Base-by-base conservation (phyloP, 2,113 vertebrate species). In the Lynx canadensis region DNA sequence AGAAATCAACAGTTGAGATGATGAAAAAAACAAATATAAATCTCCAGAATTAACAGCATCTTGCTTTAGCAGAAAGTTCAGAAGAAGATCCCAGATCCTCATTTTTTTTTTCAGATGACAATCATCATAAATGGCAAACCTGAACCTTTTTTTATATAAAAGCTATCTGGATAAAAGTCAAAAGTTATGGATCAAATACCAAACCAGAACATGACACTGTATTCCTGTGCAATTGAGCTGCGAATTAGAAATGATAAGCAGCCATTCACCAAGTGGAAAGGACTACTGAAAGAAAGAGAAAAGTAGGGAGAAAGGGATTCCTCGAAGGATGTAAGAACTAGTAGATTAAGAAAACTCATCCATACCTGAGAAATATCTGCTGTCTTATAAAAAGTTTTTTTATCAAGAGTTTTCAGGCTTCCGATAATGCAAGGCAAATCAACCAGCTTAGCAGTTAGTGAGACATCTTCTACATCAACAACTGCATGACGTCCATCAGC, bases 331-430 rank as follows among this genome's bases (percentile, higher is more conserved):
- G 50, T 76, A 21, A 87, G n/a, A 76, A 27, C 18, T 38, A 80
- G 25, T 50, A 74, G 66, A 82, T 89, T 79, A 91, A 66, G 66
- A 83, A 95, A 74, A 69, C 63, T 55, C 85, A 6, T 74, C 68
- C 97, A 97, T 99, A 99, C 99, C 99, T 99, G 99, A 95, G 99
- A 99, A 97, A 99, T 98, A 98, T 99, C 99, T 0, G 99, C 99
- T 16, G 99, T 99, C 98, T 99, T 99, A 97, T 99, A 99, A 98
- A 99, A 99, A 0, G 99, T 99, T 98, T 99, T 99, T 98, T 99
- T 99, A 98, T 99, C 99, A 11, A 99, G 98, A 1, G 99, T 99
- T 99, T 99, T 99, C 79, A 99, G 97, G 83, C 99, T 99, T 97
- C 99, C 99, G 0, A 99, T 98, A 98, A 99, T 99, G 95, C 99